Base-by-base conservation (phyloP, 2,113 vertebrate genomes). In the Brachirus orientalis region DNA sequence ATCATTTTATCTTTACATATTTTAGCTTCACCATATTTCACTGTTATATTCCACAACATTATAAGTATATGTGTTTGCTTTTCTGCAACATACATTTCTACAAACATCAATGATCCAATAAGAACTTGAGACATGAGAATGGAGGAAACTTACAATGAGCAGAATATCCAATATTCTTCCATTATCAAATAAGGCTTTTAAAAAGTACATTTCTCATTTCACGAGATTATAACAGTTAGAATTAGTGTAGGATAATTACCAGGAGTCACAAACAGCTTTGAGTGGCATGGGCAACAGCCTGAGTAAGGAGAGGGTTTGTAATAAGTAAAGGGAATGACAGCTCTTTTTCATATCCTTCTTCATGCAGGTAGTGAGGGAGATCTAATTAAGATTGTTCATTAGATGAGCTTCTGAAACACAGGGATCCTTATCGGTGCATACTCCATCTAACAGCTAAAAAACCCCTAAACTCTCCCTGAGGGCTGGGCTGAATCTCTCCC, bases 381-480 rank as follows among this genome's bases (percentile, higher is more conserved):
- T 55, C 63, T 66, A 55, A 66, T 66, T 66, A 66, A 55, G 63
- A 55, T 46, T 37, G 17, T 55, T 66, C 51, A 46, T 66, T 55
- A 46, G 63, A 66, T 46, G 41, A 66, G 51, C 13, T 38, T 37
- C 41, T 18, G n/a, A 43, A 55, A 20, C 43, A 46, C 63, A 55
- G 6, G 11, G 51, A 55, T 46, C 13, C 28, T 16, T 65, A 65
- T 54, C 63, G 43, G 8, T 33, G 16, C 18, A 18, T 22, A 17
- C 60, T 40, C 22, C 20, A 52, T 53, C 48, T 20, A 43, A 43
- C 48, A 43, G 48, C 47, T 28, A 43, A 18, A 53, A 36, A 20
- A 65, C 44, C 11, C n/a, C 38, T 45, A 43, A 36, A 53, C 16
- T 18, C 22, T 53, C 50, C 50, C 62, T 18, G 22, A 35, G 62